Percentiles rank a stretch among this genome's conserved stretches.
Conservation (phyloP, 2,888 invertebrate species). For the Temnothorax rugatulus region DNA sequence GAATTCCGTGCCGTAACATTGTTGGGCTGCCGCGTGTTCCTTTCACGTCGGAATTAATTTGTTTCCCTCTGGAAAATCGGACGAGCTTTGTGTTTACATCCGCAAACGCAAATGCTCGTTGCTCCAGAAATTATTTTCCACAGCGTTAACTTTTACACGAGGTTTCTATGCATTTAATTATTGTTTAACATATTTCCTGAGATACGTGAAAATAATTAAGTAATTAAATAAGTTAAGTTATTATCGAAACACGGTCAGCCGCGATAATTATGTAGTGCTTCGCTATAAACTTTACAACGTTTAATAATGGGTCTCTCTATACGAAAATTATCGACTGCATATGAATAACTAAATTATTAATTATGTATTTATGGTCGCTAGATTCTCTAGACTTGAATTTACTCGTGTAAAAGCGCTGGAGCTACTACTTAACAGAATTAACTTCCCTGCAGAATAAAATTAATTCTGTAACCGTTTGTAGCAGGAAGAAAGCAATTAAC, state of each 20-base stretch:
- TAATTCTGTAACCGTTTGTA: not conserved
- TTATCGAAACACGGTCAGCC: not conserved
- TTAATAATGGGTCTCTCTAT: not conserved
- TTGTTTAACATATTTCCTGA: not conserved
- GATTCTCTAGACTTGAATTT: slow-evolving; percentile 12
- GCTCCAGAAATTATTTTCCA: slow-evolving; percentile 45
- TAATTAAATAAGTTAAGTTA: slow-evolving; percentile 19
- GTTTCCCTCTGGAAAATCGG: slow-evolving; percentile 52
- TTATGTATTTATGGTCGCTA: slow-evolving; percentile 22
- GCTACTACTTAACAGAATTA: slow-evolving; percentile 34
- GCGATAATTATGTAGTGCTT: slow-evolving; percentile 9
- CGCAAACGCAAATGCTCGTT: slow-evolving; percentile 15
- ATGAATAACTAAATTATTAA: slow-evolving; percentile 38
- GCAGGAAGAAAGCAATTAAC: not conserved
- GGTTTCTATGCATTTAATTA: slow-evolving; percentile 7
- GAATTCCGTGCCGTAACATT: slow-evolving; percentile 53
- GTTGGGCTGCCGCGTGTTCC: slow-evolving; percentile 51
- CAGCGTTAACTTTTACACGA: slow-evolving; percentile 18
- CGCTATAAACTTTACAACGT: not conserved
- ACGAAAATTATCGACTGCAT: slow-evolving; percentile 17
- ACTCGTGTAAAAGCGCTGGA: slow-evolving; percentile 19
- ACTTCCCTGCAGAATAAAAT: not conserved
- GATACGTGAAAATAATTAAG: slow-evolving; percentile 39
- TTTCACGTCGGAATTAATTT: slow-evolving; percentile 55
- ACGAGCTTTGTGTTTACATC: slow-evolving; percentile 49